Evolutionary conservation across 1,140 invertebrate species (phyloP).

Genomic region (Solenopsis fugax): DNA sequence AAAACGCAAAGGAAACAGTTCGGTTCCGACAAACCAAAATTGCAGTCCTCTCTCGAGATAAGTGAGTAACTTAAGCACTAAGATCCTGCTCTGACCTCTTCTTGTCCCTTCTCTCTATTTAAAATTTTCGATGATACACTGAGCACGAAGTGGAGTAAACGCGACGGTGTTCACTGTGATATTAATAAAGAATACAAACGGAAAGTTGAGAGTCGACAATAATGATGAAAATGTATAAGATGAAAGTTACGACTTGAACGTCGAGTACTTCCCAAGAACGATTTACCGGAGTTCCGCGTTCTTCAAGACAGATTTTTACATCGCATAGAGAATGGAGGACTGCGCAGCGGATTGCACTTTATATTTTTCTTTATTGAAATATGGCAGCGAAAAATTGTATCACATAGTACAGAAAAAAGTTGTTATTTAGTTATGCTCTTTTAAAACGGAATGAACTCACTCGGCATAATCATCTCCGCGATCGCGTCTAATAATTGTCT

Average conservation of each 20-base stretch:
- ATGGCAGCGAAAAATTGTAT: slow-evolving; percentile 1
- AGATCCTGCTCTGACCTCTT: too few relatives aligned
- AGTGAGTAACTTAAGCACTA: too few relatives aligned
- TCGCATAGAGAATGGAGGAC: not conserved
- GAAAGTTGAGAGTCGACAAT: not conserved
- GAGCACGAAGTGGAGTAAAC: not conserved
- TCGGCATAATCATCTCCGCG: slow-evolving; percentile 19
- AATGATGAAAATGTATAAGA: slow-evolving; percentile 9
- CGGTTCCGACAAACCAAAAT: too few relatives aligned
- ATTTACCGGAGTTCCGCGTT: not conserved
- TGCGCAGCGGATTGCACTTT: not conserved
- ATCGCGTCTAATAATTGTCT: slow-evolving; percentile 2
- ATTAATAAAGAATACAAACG: not conserved
- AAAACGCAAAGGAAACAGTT: too few relatives aligned
- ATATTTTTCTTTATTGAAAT: slow-evolving; percentile 27
- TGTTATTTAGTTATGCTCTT: not conserved
- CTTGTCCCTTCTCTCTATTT: not conserved
- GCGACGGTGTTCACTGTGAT: not conserved
- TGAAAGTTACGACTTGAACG: not conserved
- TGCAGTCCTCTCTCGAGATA: too few relatives aligned
- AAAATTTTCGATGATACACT: not conserved
- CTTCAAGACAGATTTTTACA: slow-evolving; percentile 1
- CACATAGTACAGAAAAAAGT: not conserved
- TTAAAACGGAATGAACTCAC: slow-evolving; percentile 8
- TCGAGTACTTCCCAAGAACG: not conserved